phyloP scores from a whole-genome alignment of 2,888 invertebrate species.

The Plusia festucae region DNA sequence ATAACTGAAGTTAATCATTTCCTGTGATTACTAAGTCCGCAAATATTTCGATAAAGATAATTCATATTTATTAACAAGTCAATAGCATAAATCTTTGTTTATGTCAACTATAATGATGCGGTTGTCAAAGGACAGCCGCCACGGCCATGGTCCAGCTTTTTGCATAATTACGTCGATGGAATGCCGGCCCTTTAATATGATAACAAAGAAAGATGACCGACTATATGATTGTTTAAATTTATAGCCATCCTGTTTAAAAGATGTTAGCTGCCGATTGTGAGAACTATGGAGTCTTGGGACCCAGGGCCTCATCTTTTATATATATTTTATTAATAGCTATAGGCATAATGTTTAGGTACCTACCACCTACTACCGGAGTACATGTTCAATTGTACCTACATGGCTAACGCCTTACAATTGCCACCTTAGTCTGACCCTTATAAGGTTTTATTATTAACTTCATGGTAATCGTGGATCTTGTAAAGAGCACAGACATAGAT shows the following conservation, averaged over 20 bases:
- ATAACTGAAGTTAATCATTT: slow-evolving; percentile 11
- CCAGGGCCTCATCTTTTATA: slow-evolving; percentile 44
- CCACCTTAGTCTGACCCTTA: slow-evolving; percentile 36
- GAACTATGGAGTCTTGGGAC: slow-evolving; percentile 62
- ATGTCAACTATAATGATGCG: slow-evolving; percentile 87
- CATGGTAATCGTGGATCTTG: slow-evolving; percentile 69
- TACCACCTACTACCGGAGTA: slow-evolving; percentile 3
- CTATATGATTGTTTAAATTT: slow-evolving; percentile 69
- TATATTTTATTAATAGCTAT: slow-evolving; percentile 23
- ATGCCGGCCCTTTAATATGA: slow-evolving; percentile 86
- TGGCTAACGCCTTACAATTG: slow-evolving; percentile 28
- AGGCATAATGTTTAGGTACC: slow-evolving; percentile 21
- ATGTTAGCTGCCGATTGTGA: slow-evolving; percentile 77
- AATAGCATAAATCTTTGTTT: slow-evolving; percentile 85
- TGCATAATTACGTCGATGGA: slow-evolving; percentile 87
- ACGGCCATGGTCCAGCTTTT: slow-evolving; percentile 86
- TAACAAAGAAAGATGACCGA: slow-evolving; percentile 88
- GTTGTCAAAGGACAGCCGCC: slow-evolving; percentile 85
- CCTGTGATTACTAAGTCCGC: slow-evolving; percentile 25
- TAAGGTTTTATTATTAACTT: slow-evolving; percentile 52
- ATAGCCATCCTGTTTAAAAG: slow-evolving; percentile 70
- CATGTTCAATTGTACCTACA: background rate
- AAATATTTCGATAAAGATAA: slow-evolving; percentile 65
- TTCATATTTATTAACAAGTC: slow-evolving; percentile 84
- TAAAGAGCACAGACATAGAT: slow-evolving; percentile 76